Evolutionary conservation across 2,113 vertebrate genomes (phyloP).

Genomic region (Percina caprodes): DNA sequence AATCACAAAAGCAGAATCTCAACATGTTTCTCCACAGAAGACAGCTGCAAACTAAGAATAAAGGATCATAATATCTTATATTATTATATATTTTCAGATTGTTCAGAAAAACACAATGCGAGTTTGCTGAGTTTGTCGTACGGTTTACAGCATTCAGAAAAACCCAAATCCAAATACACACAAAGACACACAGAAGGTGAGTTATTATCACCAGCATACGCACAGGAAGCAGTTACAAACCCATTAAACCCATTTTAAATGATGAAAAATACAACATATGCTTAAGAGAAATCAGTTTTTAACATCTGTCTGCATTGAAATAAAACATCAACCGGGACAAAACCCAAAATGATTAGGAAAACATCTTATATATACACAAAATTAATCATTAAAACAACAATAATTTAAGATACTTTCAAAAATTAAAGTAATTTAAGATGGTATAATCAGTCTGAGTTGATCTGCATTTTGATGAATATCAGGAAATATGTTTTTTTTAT

Average conservation of each 20-base stretch:
- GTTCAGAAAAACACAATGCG: neutral
- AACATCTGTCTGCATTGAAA: neutral
- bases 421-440: neutral
- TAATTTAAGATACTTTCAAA: neutral
- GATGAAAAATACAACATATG: neutral
- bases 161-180: neutral
- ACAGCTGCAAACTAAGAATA: neutral
- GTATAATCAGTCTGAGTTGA: neutral
- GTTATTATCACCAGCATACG: neutral
- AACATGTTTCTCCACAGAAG: neutral
- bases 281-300: neutral
- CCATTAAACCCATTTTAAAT: neutral
- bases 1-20: constrained; percentile 16
- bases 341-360: neutral
- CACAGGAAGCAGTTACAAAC: neutral
- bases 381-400: neutral
- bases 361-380: neutral
- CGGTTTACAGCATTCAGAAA: constrained; percentile 4
- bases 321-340: neutral
- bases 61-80: too few species aligned
- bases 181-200: neutral
- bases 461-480: neutral
- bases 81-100: constrained; percentile 1
- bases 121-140: neutral
- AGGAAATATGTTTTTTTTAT: neutral